Base-by-base conservation (phyloP, 2,113 vertebrate genomes). In the human region DNA sequence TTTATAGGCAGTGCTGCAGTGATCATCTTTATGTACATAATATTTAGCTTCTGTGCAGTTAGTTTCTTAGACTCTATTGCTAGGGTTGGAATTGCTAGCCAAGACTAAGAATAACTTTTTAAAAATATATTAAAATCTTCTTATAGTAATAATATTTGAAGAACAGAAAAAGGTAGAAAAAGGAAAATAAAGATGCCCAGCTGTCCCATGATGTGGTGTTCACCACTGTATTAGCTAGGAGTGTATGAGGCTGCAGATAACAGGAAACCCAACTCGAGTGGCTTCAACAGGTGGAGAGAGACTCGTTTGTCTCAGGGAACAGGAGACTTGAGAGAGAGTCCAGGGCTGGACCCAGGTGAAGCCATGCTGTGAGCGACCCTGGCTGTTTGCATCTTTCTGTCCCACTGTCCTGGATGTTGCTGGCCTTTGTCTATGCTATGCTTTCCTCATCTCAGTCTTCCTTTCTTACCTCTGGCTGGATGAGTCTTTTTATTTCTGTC, bases 191-290 rank as follows among this genome's bases (percentile, higher is more conserved):
- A 86, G 59, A 45, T 8, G 70, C 18, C 27, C 50, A 10, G 25
- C 2, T 5, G 6, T 40, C 25, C 88, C 35, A 30, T 13, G 38
- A 30, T 5, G 5, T 43, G 2, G 40, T 1, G 20, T 22, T 43
- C 5, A 7, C 1, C 11, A 2, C 80, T 0, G 0, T 22, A 1
- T 66, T 20, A 27, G 0, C 0, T 1, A 32, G 84, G 59, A 64
- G 4, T 1, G 20, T 2, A 3, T 2, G 8, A 2, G 40, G 61
- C 55, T 22, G 80, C 13, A 12, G 6, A 2, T 64, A 14, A 2
- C 45, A 11, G 79, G 38, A 81, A 43, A 18, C n/a, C 23, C 17
- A 2, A 9, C 14, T 0, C 0, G 9, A 3, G 27, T 3, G 50
- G 59, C 84, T 52, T 4, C 10, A 3, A 5, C 43, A 13, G 59